Base-by-base conservation (phyloP, 1,140 invertebrate species). In the Drosophila nannoptera region DNA sequence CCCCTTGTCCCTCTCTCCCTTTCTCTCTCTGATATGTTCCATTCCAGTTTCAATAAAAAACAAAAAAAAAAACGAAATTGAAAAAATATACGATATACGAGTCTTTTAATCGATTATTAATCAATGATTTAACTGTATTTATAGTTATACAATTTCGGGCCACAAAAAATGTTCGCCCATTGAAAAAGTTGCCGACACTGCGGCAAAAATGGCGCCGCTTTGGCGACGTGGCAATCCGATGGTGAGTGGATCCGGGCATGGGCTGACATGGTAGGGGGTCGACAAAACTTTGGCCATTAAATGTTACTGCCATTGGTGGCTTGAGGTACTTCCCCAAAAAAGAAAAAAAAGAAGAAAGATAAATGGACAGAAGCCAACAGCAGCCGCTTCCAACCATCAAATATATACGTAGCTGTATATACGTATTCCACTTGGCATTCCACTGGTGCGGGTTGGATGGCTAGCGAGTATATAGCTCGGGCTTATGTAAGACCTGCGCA, bases 331-430 rank as follows among this genome's bases (percentile, higher is more conserved):
- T 33, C 12, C 46, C 56, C 72, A 52, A 33, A 14, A 14, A 54
- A 46, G 33, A 48, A 32, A 46, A 64, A 70, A 69, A 54, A 40
- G 46, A 35, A 29, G 48, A 77, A 81, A 86, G 81, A 86, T 86
- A 86, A 86, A 86, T 86, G 81, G 81, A 84, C 81, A 84, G 77
- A 86, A 86, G 81, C 81, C 81, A 86, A 86, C 81, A 36, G 81
- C 77, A 81, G 81, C 75, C 64, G 58, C 82, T 71, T 59, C 53
- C 29, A 53, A 43, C 53, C 63, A 59, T 49, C 71, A 62, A 72
- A 87, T 86, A 86, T 86, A 86, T 83, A 29, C 32, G 7, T 22
- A 22, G 3, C 22, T 78, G 61, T 42, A 31, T 62, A 36, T 31
- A n/a, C 36, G 38, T 32, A 31, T 42, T 35, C 33, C 60, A 52